Percentiles rank a stretch among this genome's conserved stretches.
Evolutionary conservation across 1,140 invertebrate genomes (phyloP).

Genomic region (Brachionus koreanus): DNA sequence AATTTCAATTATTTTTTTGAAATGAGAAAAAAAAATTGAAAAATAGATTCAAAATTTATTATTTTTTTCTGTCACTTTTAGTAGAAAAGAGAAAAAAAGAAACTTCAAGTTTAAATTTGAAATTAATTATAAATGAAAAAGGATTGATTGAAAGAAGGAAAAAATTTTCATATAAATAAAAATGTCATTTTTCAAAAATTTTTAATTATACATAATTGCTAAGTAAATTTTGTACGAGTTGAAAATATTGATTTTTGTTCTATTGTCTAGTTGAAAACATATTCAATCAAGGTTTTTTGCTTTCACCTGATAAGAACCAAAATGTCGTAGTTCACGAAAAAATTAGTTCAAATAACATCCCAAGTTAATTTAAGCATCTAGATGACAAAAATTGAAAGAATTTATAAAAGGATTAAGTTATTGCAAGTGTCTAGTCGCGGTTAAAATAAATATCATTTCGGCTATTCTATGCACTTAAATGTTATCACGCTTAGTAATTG

Average conservation of each 20-base stretch:
- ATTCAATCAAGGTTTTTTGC: neutral
- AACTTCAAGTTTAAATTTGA: neutral
- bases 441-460: neutral
- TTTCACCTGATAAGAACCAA: too few species aligned
- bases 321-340: neutral
- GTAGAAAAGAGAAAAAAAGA: neutral
- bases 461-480: neutral
- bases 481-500: neutral
- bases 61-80: neutral
- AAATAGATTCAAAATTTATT: neutral
- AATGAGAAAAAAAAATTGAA: too few species aligned
- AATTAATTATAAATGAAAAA: neutral
- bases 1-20: too few species aligned
- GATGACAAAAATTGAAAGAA: neutral
- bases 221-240: neutral
- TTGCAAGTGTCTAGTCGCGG: constrained; percentile 1
- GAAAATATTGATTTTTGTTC: neutral
- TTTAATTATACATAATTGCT: neutral
- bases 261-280: neutral
- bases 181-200: neutral
- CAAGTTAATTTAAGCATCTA: neutral
- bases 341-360: neutral
- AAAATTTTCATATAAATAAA: neutral
- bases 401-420: constrained; percentile 10
- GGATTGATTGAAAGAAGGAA: neutral